Base-by-base conservation (phyloP, 2,113 vertebrate species). In the Chaetops frenatus region DNA sequence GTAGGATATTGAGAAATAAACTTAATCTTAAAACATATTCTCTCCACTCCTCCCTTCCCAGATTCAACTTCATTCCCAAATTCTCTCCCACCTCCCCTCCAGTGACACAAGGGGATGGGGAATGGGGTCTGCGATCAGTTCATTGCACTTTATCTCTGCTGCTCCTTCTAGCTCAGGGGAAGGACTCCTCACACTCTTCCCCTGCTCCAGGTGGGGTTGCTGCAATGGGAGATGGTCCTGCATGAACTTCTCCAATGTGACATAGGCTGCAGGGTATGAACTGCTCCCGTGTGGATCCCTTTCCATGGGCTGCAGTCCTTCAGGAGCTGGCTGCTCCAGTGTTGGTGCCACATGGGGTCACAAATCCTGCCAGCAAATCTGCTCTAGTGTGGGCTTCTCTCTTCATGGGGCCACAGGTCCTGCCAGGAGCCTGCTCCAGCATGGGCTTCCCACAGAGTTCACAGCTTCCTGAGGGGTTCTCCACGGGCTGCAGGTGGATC, bases 331-430 rank as follows among this genome's bases (percentile, higher is more conserved):
- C 15, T 74, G 27, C 15, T 60, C 21, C 18, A 38, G 11, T 2
- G 10, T 11, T 20, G 27, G 3, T 42, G 3, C 3, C 22, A 14
- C 5, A 20, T 3, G 4, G 10, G 5, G 4, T 33, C 31, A n/a
- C 25, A 66, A 25, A 19, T n/a, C 3, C 22, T 54, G 40, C 11
- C 40, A 66, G 27, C 2, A 77, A 53, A 64, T 7, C 45, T 64
- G 10, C 36, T 66, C 19, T 5, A 15, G 4, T 2, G 1, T 15
- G 8, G 25, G 2, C 3, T 50, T 23, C n/a, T 57, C 8, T 56
- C 31, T 38, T 10, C 21, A 50, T 8, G 7, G 13, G 23, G 40
- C 25, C 25, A 27, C 25, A 69, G 23, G 27, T 56, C 35, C 56
- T 71, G 48, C 7, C 1, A 22, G 57, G 9, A 65, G 24, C 16